A percentile compares a stretch with the other conserved stretches of the same genome.
phyloP scores from a whole-genome alignment of 2,888 invertebrate genomes.

The Melieria picta region DNA sequence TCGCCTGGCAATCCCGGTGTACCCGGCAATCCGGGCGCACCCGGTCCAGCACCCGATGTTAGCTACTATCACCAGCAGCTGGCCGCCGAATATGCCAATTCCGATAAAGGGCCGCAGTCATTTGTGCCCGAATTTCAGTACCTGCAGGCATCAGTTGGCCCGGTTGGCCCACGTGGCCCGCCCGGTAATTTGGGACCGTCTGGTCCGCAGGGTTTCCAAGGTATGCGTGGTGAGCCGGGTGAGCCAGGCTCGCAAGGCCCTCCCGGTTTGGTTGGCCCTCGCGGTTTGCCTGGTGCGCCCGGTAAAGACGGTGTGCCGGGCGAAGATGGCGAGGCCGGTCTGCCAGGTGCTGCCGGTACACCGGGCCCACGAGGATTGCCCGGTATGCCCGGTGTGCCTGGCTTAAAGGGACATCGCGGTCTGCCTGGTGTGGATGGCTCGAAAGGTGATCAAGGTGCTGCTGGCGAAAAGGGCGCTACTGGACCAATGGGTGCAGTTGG shows the following conservation, averaged over 20 bases:
- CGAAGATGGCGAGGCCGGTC: constrained; percentile 83
- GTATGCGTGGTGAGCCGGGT: constrained; percentile 81
- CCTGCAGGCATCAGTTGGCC: constrained; percentile 82
- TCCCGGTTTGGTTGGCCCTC: constrained; percentile 76
- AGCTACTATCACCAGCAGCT: constrained; percentile 77
- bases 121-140: constrained; percentile 77
- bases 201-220: constrained; percentile 84
- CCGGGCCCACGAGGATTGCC: constrained; percentile 78
- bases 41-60: constrained; percentile 69
- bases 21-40: constrained; percentile 70
- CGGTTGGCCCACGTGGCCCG: constrained; percentile 82
- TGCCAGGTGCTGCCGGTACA: constrained; percentile 76
- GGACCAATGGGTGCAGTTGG: constrained; percentile 81
- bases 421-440: constrained; percentile 81
- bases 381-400: constrained; percentile 82
- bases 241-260: constrained; percentile 79
- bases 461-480: constrained; percentile 79
- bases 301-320: constrained; percentile 79
- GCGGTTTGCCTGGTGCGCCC: constrained; percentile 78
- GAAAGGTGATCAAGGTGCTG: constrained; percentile 81
- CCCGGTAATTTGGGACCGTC: constrained; percentile 73
- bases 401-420: constrained; percentile 85
- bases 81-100: constrained; percentile 74
- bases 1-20: constrained; percentile 63
- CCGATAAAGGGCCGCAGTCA: constrained; percentile 80